Evolutionary conservation across 2,797 vertebrate species (phyloP).

Genomic region (Columba guinea): DNA sequence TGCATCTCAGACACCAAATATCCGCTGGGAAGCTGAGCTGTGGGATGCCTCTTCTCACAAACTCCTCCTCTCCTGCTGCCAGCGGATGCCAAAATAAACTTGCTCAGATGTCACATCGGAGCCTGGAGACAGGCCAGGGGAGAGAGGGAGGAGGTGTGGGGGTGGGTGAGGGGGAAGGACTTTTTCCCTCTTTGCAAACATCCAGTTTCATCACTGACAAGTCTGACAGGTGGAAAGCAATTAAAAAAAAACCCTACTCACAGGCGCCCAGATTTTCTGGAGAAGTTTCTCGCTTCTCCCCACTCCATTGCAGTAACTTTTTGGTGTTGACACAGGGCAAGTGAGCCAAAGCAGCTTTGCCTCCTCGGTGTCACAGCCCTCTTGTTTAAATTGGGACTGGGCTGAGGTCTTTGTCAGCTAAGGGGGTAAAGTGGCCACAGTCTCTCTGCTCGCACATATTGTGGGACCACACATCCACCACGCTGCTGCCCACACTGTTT

Average conservation of each 20-base stretch:
- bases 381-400: neutral
- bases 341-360: neutral
- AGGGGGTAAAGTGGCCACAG: neutral
- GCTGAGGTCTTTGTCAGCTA: neutral
- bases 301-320: neutral
- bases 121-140: conserved; percentile 7
- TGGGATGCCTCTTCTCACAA: conserved; percentile 48
- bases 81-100: conserved; percentile 48
- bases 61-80: conserved; percentile 63
- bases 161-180: neutral
- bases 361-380: neutral
- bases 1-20: neutral
- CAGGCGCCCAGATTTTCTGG: neutral
- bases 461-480: neutral
- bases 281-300: neutral
- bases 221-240: conserved; percentile 38
- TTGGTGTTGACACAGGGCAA: neutral
- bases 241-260: neutral
- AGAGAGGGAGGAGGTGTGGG: neutral
- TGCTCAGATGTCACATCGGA: conserved; percentile 6
- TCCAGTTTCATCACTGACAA: conserved; percentile 31
- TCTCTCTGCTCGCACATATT: neutral
- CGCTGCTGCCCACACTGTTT: neutral
- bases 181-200: conserved; percentile 17
- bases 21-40: neutral